phyloP scores from a whole-genome alignment of 2,113 vertebrate species.

The Morphnarchus princeps region DNA sequence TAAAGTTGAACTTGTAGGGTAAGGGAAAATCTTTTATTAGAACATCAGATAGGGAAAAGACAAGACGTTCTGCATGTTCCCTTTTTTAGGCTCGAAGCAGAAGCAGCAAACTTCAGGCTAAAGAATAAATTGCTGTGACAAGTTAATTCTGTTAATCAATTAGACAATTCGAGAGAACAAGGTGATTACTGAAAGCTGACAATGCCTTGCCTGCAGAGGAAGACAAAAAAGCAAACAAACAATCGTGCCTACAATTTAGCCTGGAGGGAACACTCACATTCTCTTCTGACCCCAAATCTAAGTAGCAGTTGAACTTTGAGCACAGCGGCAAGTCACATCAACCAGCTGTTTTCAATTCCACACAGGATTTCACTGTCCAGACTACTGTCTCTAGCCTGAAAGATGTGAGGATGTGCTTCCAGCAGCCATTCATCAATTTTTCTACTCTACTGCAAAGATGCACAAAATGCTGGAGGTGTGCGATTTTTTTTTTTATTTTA shows the following conservation, averaged over 20 bases:
- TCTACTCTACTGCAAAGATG: not conserved
- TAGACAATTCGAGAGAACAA: constrained; percentile 4
- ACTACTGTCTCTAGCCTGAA: not conserved
- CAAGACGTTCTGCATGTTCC: not conserved
- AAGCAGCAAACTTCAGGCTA: not conserved
- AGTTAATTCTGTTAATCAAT: constrained; percentile 51
- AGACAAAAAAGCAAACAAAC: constrained; percentile 28
- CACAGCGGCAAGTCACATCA: not conserved
- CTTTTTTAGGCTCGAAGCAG: not conserved
- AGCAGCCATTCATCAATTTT: not conserved
- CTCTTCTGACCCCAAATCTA: constrained; percentile 38
- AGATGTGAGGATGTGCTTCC: not conserved
- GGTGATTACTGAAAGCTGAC: constrained; percentile 43
- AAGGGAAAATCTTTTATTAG: not conserved
- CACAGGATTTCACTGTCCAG: not conserved
- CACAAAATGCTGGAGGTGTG: not conserved
- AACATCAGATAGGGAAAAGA: not conserved
- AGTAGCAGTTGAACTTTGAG: constrained; percentile 38
- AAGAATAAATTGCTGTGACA: constrained; percentile 17
- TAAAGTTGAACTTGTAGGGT: not conserved
- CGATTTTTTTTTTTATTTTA: too few relatives aligned
- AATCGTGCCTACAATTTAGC: constrained; percentile 2
- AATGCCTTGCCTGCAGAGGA: not conserved
- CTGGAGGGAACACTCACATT: constrained; percentile 1
- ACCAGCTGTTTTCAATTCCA: constrained; percentile 20